Evolutionary conservation across 2,888 invertebrate genomes (phyloP).

Genomic region (Hofmannophila pseudospretella): DNA sequence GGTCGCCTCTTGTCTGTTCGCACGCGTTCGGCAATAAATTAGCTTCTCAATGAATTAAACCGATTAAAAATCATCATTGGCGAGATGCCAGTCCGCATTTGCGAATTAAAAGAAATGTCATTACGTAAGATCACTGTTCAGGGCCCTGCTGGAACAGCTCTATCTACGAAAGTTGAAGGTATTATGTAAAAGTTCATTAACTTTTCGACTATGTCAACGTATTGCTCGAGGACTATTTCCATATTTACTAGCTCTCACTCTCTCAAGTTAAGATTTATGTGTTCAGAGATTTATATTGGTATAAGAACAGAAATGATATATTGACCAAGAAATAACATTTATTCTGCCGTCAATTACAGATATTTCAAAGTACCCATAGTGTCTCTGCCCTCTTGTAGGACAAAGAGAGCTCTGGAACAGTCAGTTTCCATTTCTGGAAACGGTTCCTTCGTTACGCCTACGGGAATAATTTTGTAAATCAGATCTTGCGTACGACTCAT

Average conservation of each 20-base stretch:
- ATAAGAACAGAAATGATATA: too few relatives aligned
- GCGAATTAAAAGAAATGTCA: slow-evolving; percentile 66
- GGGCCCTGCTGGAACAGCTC: slow-evolving; percentile 6
- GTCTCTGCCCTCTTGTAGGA: too few relatives aligned
- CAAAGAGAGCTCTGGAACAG: slow-evolving; percentile 49
- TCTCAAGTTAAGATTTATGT: too few relatives aligned
- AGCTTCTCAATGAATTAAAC: slow-evolving; percentile 70
- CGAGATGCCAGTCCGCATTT: slow-evolving; percentile 58
- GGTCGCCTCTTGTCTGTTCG: slow-evolving; percentile 61
- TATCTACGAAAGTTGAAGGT: slow-evolving; percentile 6
- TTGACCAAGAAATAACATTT: too few relatives aligned
- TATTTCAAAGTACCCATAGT: too few relatives aligned
- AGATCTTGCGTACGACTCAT: slow-evolving; percentile 42
- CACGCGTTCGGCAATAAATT: slow-evolving; percentile 60
- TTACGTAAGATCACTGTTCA: slow-evolving; percentile 45
- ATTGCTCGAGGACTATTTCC: not conserved
- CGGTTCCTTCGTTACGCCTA: slow-evolving; percentile 47
- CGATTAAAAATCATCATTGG: slow-evolving; percentile 73
- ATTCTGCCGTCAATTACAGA: too few relatives aligned
- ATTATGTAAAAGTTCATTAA: slow-evolving; percentile 10
- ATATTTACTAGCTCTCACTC: not conserved
- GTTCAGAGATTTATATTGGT: too few relatives aligned
- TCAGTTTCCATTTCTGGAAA: slow-evolving; percentile 56
- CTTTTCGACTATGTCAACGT: slow-evolving; percentile 2
- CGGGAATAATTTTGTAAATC: slow-evolving; percentile 56